Conservation (phyloP, 2,888 invertebrate genomes). For the Lepidochrysops patricia region DNA sequence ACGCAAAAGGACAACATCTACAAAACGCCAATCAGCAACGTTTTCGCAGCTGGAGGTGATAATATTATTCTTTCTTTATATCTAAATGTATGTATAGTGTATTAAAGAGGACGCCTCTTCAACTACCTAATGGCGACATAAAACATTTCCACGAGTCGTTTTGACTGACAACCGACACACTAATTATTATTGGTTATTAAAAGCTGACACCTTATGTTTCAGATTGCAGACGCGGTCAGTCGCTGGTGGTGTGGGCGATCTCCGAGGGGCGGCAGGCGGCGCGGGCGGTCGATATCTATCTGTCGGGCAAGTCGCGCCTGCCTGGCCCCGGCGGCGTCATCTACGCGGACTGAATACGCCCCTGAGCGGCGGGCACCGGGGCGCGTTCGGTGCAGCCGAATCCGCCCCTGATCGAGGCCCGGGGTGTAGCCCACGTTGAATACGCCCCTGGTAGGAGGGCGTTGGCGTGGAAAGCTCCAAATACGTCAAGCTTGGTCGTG, state of each 20-base stretch:
- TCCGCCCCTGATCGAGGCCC: not conserved
- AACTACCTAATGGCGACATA: no score
- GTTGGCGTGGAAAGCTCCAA: not conserved
- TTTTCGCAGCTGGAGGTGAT: constrained; percentile 97
- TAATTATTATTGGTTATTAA: no score
- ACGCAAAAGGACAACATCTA: constrained; percentile 84
- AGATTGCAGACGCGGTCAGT: constrained; percentile 99
- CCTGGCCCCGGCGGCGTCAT: constrained; percentile 96
- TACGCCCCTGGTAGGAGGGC: not conserved
- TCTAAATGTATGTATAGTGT: not conserved
- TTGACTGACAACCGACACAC: no score
- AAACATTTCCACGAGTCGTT: no score
- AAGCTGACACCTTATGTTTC: no score
- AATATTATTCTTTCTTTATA: constrained; percentile 13
- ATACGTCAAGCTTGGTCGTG: no score
- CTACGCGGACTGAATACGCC: constrained; percentile 30
- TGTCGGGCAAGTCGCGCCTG: constrained; percentile 84
- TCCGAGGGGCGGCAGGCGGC: constrained; percentile 99
- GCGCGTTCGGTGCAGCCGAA: not conserved
- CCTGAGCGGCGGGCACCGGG: not conserved
- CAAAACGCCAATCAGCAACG: constrained; percentile 84
- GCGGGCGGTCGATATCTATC: constrained; percentile 89
- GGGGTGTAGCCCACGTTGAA: not conserved
- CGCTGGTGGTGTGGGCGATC: constrained; percentile 98
- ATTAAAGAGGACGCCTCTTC: no score